phyloP scores from a whole-genome alignment of 2,113 vertebrate genomes.

The Takifugu bimaculatus region DNA sequence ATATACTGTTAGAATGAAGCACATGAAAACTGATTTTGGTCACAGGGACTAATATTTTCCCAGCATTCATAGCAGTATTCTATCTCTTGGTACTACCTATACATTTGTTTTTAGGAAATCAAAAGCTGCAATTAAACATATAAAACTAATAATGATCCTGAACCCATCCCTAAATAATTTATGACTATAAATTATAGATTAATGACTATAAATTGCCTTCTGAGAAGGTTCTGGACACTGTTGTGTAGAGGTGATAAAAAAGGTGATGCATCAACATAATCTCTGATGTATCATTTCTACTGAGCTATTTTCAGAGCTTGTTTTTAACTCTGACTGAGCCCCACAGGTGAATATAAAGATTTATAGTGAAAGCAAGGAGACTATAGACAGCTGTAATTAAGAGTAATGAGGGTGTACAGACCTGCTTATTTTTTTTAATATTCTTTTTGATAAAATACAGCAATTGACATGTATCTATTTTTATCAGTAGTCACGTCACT shows the following conservation, averaged over 20 bases:
- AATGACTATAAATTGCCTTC: conserved; percentile 56
- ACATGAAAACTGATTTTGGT: conserved; percentile 39
- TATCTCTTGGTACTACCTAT: conserved; percentile 2
- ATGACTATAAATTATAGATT: conserved; percentile 15
- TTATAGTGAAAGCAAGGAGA: conserved; percentile 42
- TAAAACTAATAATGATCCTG: conserved; percentile 36
- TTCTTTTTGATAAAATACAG: conserved; percentile 66
- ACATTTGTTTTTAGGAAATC: conserved; percentile 19
- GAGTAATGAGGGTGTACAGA: conserved; percentile 49
- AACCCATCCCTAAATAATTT: conserved; percentile 35
- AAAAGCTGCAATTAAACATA: conserved; percentile 38
- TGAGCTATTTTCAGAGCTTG: conserved; percentile 35
- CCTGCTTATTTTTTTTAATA: conserved; percentile 72
- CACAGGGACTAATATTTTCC: conserved; percentile 60
- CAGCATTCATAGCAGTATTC: conserved; percentile 17
- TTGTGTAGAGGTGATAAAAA: conserved; percentile 56
- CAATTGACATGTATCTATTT: conserved; percentile 55
- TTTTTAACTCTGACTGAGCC: conserved; percentile 42
- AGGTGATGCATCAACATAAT: conserved; percentile 69
- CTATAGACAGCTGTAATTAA: conserved; percentile 13
- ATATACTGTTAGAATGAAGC: conserved; percentile 5
- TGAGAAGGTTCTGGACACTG: conserved; percentile 58
- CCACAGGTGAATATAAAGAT: conserved; percentile 34
- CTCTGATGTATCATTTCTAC: conserved; percentile 55
- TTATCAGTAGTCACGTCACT: conserved; percentile 40